Percentiles rank a stretch among this genome's conserved stretches.
phyloP scores from a whole-genome alignment of 2,797 vertebrate genomes.

The Acanthornis magna region DNA sequence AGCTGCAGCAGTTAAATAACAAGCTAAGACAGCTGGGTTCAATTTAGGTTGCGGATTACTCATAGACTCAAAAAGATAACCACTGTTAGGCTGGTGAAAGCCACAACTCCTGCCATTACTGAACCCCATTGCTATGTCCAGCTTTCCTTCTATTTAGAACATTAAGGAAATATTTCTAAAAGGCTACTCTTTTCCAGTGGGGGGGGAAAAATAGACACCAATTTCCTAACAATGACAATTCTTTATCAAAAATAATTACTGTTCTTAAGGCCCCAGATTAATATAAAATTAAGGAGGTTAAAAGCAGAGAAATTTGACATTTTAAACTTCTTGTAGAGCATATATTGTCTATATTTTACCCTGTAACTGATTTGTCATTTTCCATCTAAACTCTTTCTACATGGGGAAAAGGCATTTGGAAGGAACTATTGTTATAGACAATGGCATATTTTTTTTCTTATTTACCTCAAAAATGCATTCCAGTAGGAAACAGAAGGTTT shows the following conservation, averaged over 20 bases:
- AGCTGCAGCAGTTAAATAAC: slow-evolving; percentile 41
- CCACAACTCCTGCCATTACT: not conserved
- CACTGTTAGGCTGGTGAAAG: not conserved
- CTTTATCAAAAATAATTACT: not conserved
- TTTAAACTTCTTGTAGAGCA: not conserved
- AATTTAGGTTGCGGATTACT: slow-evolving; percentile 52
- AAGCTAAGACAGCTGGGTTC: slow-evolving; percentile 48
- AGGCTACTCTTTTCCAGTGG: not conserved
- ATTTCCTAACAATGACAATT: not conserved
- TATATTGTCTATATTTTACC: not conserved
- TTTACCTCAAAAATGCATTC: not conserved
- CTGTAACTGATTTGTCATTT: not conserved
- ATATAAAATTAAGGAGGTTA: not conserved
- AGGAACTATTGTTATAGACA: not conserved
- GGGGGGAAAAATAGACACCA: rapidly evolving
- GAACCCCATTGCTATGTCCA: not conserved
- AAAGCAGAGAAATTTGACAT: not conserved
- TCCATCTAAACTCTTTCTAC: not conserved
- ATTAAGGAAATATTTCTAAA: not conserved
- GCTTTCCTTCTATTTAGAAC: not conserved
- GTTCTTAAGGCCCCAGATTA: not conserved
- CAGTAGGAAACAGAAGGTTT: not conserved
- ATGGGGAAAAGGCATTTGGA: not conserved
- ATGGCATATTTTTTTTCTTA: not conserved
- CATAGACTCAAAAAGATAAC: slow-evolving; percentile 15